Percentiles rank a stretch among this genome's conserved stretches.
Evolutionary conservation across 2,888 invertebrate genomes (phyloP).

Genomic region (Macrophya alboannulata): DNA sequence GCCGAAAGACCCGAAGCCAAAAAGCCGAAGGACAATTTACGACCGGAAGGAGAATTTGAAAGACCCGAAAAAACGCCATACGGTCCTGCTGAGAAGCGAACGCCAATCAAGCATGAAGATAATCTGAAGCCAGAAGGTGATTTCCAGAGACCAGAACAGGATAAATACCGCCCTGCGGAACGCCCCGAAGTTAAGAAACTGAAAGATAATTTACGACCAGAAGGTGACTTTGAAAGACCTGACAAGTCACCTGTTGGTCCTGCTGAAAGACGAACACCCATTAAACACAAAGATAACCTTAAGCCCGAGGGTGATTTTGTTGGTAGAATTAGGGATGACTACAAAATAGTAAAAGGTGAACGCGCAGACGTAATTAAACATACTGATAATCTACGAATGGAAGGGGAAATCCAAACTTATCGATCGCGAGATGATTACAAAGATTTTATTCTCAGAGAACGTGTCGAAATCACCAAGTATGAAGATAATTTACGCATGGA

Average conservation of each 20-base stretch:
- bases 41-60: conserved; percentile 82
- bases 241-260: conserved; percentile 68
- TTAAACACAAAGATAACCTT: conserved; percentile 84
- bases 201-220: conserved; percentile 78
- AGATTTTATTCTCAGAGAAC: conserved; percentile 81
- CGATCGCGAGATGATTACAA: conserved; percentile 83
- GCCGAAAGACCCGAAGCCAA: conserved; percentile 82
- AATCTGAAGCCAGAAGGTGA: conserved; percentile 76
- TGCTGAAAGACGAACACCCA: conserved; percentile 82
- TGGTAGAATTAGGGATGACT: conserved; percentile 82
- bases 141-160: conserved; percentile 74
- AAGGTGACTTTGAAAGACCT: conserved; percentile 76
- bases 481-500: conserved; percentile 82
- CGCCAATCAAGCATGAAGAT: conserved; percentile 77
- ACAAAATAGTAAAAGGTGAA: conserved; percentile 79
- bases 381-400: conserved; percentile 67
- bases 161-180: conserved; percentile 73
- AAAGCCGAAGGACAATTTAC: conserved; percentile 85
- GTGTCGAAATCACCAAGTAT: conserved; percentile 78
- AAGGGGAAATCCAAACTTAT: conserved; percentile 80
- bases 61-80: conserved; percentile 49
- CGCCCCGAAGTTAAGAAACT: conserved; percentile 77
- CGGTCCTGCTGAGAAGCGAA: conserved; percentile 63
- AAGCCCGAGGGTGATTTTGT: conserved; percentile 83
- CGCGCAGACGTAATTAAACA: conserved; percentile 66